Conservation (phyloP, 2,888 invertebrate genomes). For the Acrocera orbiculus region DNA sequence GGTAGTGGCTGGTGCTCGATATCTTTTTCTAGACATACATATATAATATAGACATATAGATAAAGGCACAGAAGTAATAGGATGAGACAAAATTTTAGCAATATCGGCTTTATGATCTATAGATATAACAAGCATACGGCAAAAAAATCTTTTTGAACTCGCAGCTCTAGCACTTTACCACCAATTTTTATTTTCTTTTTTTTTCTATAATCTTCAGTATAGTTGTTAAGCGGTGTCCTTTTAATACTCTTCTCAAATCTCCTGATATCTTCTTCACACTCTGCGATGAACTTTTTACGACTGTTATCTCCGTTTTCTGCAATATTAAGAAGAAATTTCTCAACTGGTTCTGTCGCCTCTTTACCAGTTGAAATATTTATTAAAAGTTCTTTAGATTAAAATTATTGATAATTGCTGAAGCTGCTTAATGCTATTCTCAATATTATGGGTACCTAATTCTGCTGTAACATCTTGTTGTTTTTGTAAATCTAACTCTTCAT, state of each 20-base stretch:
- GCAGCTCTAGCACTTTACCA: no score
- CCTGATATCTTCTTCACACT: no score
- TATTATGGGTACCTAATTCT: conserved; percentile 3
- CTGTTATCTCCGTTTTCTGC: conserved; percentile 1
- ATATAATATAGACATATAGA: no score
- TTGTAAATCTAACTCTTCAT: conserved; percentile 14
- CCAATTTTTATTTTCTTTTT: no score
- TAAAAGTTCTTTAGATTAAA: conserved; percentile 7
- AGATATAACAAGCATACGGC: no score
- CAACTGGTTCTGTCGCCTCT: conserved; percentile 5
- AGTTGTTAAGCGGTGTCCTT: conserved; percentile 15
- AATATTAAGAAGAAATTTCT: conserved; percentile 2
- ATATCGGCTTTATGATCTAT: no score
- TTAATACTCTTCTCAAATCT: conserved; percentile 12
- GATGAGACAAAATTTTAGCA: no score
- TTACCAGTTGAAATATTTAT: conserved; percentile 7
- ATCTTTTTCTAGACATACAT: conserved; percentile 13
- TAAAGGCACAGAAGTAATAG: no score
- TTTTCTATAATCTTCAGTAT: no score
- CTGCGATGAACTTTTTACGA: no score
- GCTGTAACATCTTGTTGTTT: conserved; percentile 4
- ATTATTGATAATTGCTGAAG: conserved; percentile 6
- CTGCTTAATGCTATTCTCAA: conserved; percentile 6
- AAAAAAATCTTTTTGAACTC: no score
- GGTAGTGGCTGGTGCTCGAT: conserved; percentile 8